Evolutionary conservation across 2,888 invertebrate genomes (phyloP).

Genomic region (Netelia inedita): DNA sequence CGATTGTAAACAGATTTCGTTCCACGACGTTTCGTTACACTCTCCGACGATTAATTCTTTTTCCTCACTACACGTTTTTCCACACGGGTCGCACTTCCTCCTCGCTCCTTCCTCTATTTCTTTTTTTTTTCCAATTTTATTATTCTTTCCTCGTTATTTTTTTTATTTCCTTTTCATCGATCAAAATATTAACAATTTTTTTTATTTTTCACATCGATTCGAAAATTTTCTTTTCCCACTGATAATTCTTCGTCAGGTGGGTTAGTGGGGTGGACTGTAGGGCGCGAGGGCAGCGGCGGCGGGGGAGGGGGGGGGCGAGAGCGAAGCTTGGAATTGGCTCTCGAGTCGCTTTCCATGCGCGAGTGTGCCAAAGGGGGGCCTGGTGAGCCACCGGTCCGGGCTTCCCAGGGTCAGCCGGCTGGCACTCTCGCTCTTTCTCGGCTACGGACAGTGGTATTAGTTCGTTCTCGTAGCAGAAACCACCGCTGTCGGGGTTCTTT

Average conservation of each 20-base stretch:
- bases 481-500: slow-evolving; percentile 16
- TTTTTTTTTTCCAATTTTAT: no score
- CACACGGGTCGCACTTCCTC: no score
- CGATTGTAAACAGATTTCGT: slow-evolving; percentile 40
- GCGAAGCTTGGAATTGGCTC: slow-evolving; percentile 28
- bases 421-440: slow-evolving; percentile 74
- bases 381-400: slow-evolving; percentile 67
- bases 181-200: no score
- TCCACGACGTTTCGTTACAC: slow-evolving; percentile 3
- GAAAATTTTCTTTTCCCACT: no score
- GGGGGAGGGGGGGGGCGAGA: background rate
- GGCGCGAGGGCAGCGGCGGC: background rate
- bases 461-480: slow-evolving; percentile 18
- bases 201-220: no score
- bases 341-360: slow-evolving; percentile 44
- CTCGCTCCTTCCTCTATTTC: no score
- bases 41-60: background rate
- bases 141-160: background rate
- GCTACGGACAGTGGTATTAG: no score
- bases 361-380: slow-evolving; percentile 41
- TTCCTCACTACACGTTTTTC: slow-evolving; percentile 12
- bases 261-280: background rate
- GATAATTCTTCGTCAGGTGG: no score
- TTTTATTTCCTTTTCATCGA: background rate
- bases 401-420: slow-evolving; percentile 84